These are phyloP conservation scores for Lytechinus variegatus DNA, from an alignment of 35 echinoderm and acorn worm species.

Conservation along the genomic window DNA sequence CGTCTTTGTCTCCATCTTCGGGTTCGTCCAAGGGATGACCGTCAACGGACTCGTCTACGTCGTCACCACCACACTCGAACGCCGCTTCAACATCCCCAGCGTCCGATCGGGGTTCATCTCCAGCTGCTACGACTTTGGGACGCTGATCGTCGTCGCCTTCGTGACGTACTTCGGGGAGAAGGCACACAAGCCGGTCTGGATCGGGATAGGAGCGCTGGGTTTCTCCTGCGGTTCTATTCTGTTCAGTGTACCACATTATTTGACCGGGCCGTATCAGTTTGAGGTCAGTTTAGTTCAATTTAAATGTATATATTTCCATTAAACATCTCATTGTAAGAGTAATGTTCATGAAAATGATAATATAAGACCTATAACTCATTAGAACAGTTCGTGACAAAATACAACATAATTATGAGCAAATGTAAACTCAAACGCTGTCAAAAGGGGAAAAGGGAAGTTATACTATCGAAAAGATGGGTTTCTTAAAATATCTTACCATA, in stretches of 20 bases:
- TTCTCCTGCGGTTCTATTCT: constrained; percentile 26
- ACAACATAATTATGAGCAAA: no score
- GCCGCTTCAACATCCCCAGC: constrained; percentile 71
- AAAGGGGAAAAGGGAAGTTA: no score
- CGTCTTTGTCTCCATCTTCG: constrained; percentile 51
- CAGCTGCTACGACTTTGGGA: constrained; percentile 70
- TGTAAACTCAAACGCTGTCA: no score
- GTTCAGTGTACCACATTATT: constrained; percentile 61
- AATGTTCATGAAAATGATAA: no score
- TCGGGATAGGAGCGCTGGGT: constrained; percentile 57
- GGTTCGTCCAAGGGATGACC: constrained; percentile 58
- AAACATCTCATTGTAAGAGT: no score
- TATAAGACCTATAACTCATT: no score
- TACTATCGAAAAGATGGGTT: no score
- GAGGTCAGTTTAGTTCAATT: not conserved
- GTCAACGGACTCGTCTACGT: constrained; percentile 85
- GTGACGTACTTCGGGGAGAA: constrained; percentile 72
- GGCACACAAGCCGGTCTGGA: constrained; percentile 57
- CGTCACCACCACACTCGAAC: constrained; percentile 74
- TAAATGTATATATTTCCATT: no score
- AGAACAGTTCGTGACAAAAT: no score
- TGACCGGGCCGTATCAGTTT: constrained; percentile 13
- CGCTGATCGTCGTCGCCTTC: constrained; percentile 62
- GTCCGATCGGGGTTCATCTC: constrained; percentile 65
- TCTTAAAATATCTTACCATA: no score